Base-by-base conservation (phyloP, 2,888 invertebrate genomes). In the Silvanus unidentatus region DNA sequence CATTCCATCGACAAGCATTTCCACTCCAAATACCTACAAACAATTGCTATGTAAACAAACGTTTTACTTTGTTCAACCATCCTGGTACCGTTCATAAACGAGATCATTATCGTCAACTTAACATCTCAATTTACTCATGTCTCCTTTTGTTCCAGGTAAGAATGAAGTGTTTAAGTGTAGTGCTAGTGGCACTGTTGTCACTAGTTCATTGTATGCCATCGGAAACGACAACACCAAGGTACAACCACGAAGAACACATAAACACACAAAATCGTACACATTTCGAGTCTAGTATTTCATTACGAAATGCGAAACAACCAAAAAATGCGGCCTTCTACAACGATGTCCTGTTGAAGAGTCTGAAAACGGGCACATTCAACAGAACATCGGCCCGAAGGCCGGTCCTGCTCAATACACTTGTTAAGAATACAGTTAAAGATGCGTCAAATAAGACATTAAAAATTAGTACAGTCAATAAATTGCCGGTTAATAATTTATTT, bases 161-260 rank as follows among this genome's bases (percentile, higher is more conserved):
- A 56, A 68, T 68, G 69, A 59, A 55, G 62, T 57, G 51, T 43
- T 49, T 62, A 47, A 54, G 58, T 50, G 53, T 66, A 47, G 45
- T 65, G 51, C 49, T 61, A 51, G 53, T 64, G 55, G 49, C 63
- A 37, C 48, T 60, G 39, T 47, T 59, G 16, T 48, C 55, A 34
- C 47, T 57, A 49, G 58, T 54, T 27, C 50, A 49, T 13, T 53
- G 62, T 38, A 51, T 62, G 49, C 63, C 65, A 42, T 47, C 58
- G 47, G 62, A 65, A 44, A 50, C 61, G 39, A 61, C 65, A 37
- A 65, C 68, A 53, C 55, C 66, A 59, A 69, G 70, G 70, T 69
- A 70, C 64, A 64, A 49, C 59, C 58, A 49, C 46, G 54, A 49
- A 56, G 52, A 47, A 57, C 52, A 54, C 42, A 51, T 54, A 6